A percentile compares a stretch with the other conserved stretches of the same genome.
Evolutionary conservation across 2,113 vertebrate species (phyloP).

Genomic region (Phylloscopus trochiloides): DNA sequence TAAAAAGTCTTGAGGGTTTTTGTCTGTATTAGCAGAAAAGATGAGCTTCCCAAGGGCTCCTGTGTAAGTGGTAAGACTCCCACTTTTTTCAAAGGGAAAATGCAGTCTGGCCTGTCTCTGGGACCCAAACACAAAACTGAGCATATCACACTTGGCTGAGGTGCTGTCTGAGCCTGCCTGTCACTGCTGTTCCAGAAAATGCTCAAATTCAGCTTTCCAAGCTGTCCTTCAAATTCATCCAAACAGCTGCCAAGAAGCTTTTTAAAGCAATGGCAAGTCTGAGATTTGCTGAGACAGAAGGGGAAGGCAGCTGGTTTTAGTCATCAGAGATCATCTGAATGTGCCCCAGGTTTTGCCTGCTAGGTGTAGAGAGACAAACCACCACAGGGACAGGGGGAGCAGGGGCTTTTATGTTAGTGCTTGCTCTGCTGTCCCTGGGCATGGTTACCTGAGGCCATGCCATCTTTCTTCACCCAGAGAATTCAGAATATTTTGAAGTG

Average conservation of each 20-base stretch:
- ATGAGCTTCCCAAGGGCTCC: not conserved
- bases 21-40: not conserved
- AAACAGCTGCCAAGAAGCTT: conserved; percentile 1
- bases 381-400: not conserved
- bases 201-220: not conserved
- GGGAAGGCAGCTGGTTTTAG: not conserved
- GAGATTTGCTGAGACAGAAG: not conserved
- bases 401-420: not conserved
- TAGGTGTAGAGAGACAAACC: not conserved
- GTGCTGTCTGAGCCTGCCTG: not conserved
- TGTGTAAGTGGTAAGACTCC: fast-evolving
- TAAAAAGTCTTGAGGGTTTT: not conserved
- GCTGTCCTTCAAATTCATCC: not conserved
- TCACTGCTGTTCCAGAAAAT: not conserved
- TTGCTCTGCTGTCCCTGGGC: not conserved
- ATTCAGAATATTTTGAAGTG: not conserved
- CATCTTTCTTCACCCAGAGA: not conserved
- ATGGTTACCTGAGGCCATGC: not conserved
- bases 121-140: not conserved
- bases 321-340: not conserved
- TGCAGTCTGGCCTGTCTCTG: not conserved
- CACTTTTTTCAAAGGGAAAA: not conserved
- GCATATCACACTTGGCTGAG: not conserved
- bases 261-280: not conserved
- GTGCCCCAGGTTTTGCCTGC: not conserved